Conservation (phyloP, 2,797 vertebrate species). For the Lutjanus campechanus region DNA sequence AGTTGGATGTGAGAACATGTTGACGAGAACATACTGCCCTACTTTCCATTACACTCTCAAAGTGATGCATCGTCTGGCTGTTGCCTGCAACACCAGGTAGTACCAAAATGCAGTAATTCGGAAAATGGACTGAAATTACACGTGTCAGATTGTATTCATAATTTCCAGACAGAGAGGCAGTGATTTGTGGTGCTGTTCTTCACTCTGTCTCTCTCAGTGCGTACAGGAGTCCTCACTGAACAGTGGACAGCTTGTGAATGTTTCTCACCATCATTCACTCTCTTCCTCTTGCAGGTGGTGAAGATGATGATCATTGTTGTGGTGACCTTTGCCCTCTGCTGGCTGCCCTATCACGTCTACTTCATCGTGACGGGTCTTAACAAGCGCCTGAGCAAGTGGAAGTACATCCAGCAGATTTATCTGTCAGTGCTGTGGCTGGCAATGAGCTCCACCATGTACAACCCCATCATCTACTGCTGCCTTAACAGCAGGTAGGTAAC, state of each 20-base stretch:
- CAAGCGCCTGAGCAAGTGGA: slow-evolving; percentile 88
- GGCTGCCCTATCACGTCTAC: slow-evolving; percentile 96
- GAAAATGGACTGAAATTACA: too few relatives aligned
- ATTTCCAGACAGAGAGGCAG: not conserved
- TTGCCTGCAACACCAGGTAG: slow-evolving; percentile 3
- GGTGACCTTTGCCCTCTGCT: slow-evolving; percentile 96
- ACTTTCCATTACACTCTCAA: not conserved
- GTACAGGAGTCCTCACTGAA: not conserved
- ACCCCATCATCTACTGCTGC: slow-evolving; percentile 99
- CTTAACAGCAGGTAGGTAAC: slow-evolving; percentile 94
- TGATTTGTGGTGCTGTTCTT: not conserved
- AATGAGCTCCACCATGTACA: slow-evolving; percentile 99
- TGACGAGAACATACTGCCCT: not conserved
- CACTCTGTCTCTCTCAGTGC: not conserved
- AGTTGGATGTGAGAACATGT: not conserved
- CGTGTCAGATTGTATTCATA: not conserved
- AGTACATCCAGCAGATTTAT: slow-evolving; percentile 98
- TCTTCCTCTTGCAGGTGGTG: slow-evolving; percentile 89
- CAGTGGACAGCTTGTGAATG: not conserved
- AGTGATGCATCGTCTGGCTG: not conserved
- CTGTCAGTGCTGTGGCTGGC: slow-evolving; percentile 96
- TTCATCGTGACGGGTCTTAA: slow-evolving; percentile 93
- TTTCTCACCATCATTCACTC: not conserved
- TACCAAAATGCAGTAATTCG: too few relatives aligned
- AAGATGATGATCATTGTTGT: slow-evolving; percentile 99